Base-by-base conservation (phyloP, 2,113 vertebrate genomes). In the Choloepus hoffmanni region DNA sequence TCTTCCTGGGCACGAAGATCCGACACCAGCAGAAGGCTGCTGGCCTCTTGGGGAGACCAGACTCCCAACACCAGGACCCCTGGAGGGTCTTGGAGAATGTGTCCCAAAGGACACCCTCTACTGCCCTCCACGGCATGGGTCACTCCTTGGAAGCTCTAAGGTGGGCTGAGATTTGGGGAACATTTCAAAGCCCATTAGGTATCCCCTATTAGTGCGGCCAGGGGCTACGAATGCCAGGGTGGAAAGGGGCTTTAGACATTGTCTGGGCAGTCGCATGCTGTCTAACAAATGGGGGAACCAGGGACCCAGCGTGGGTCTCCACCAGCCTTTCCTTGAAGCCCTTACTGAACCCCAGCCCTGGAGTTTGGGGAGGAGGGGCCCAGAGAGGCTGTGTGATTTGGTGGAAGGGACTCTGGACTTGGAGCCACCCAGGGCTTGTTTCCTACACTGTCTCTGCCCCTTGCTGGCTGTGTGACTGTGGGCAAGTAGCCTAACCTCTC, bases 401-500 rank as follows among this genome's bases (percentile, higher is more conserved):
- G 21, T 28, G 16, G 55, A 91, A 81, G 60, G 58, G 55, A 84
- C 58, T 67, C 53, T 21, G 23, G 55, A 26, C 58, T 83, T 74
- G 30, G 48, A 81, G n/a, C 82, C 36, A 76, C 81, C 28, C 53
- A 82, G 73, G 85, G 21, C 26, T 76, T 24, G 33, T 72, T 92
- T 68, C 43, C 16, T 2, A 40, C 18, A 30, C 84, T 36, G 4
- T n/a, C 67, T 74, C 55, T 85, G 82, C 26, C 55, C 24, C 40
- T 94, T 78, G 36, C 85, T 73, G 67, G 85, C 60, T 83, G 74
- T 90, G 55, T 76, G 67, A 82, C 62, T 43, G 21, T n/a, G 74
- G 45, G n/a, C 73, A 53, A 78, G 43, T 63, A 43, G 26, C 72
- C 73, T 89, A 82, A 45, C 48, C n/a, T 83, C 92, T 95, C 89